Conservation (phyloP, 1,140 invertebrate species). For the Sinonovacula constricta region DNA sequence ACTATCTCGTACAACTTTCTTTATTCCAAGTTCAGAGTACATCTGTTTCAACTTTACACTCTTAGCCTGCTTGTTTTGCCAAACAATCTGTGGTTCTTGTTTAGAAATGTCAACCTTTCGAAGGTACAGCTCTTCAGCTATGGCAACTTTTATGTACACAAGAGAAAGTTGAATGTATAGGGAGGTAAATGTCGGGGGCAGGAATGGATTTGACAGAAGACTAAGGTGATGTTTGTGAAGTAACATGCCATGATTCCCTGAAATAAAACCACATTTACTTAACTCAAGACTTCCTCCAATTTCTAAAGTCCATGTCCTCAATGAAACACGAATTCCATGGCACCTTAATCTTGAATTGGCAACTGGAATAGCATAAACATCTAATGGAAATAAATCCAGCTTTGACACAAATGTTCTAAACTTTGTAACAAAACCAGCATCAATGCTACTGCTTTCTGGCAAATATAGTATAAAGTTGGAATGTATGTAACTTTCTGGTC, state of each 20-base stretch:
- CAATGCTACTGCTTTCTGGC: constrained; percentile 85
- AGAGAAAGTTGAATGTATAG: constrained; percentile 89
- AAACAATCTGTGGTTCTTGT: constrained; percentile 84
- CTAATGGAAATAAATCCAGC: constrained; percentile 79
- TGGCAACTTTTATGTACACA: constrained; percentile 64
- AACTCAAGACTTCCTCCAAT: constrained; percentile 76
- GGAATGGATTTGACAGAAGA: constrained; percentile 87
- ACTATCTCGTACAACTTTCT: constrained; percentile 76
- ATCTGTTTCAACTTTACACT: constrained; percentile 80
- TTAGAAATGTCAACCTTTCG: constrained; percentile 79
- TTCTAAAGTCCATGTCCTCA: constrained; percentile 83
- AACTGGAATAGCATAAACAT: constrained; percentile 77
- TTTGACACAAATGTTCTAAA: constrained; percentile 82
- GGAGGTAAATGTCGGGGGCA: constrained; percentile 88
- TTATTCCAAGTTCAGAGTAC: constrained; percentile 78
- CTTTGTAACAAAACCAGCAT: constrained; percentile 75
- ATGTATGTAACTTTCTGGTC: constrained; percentile 84
- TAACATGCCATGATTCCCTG: constrained; percentile 87
- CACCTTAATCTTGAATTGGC: constrained; percentile 78
- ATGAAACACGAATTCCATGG: constrained; percentile 82
- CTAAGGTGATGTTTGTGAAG: constrained; percentile 84
- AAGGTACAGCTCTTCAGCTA: constrained; percentile 82
- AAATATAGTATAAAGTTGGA: constrained; percentile 90
- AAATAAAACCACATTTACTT: constrained; percentile 81
- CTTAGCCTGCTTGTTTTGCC: constrained; percentile 82